Conservation (phyloP, 2,888 invertebrate genomes). For the Drosophila testacea region DNA sequence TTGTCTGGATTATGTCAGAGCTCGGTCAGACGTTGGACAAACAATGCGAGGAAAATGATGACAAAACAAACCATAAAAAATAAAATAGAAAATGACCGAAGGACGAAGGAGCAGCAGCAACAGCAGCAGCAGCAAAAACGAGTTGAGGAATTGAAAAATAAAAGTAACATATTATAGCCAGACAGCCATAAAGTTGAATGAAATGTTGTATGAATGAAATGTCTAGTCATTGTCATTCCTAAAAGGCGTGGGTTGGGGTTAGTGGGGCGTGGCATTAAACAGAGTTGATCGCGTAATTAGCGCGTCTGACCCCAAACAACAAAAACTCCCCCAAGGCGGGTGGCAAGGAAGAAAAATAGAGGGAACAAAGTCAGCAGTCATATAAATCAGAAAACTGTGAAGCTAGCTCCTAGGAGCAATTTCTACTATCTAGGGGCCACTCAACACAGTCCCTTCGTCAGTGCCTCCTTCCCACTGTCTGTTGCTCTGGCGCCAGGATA, state of each 20-base stretch:
- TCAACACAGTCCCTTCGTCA: conserved; percentile 19
- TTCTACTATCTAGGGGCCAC: conserved; percentile 42
- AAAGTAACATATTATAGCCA: conserved; percentile 64
- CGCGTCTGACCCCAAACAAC: conserved; percentile 69
- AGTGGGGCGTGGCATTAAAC: conserved; percentile 4
- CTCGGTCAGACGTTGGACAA: conserved; percentile 31
- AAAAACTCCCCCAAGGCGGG: conserved; percentile 3
- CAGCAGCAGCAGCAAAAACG: conserved; percentile 19
- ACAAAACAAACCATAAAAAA: conserved; percentile 49
- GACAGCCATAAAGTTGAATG: conserved; percentile 74
- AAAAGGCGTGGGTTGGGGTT: background rate
- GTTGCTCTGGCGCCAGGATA: conserved; percentile 49
- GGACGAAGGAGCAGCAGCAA: background rate
- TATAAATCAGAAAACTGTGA: conserved; percentile 57
- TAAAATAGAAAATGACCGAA: background rate
- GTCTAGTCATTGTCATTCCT: conserved; percentile 59
- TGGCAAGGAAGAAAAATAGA: no score
- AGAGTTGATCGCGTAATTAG: conserved; percentile 74
- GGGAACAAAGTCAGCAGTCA: conserved; percentile 28
- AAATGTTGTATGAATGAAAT: conserved; percentile 65
- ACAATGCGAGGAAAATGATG: conserved; percentile 42
- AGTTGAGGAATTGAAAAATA: conserved; percentile 82
- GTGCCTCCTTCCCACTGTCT: background rate
- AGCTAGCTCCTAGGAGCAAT: conserved; percentile 18
- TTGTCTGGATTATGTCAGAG: conserved; percentile 43